Base-by-base conservation (phyloP, 1,140 invertebrate species). In the Cherax destructor region DNA sequence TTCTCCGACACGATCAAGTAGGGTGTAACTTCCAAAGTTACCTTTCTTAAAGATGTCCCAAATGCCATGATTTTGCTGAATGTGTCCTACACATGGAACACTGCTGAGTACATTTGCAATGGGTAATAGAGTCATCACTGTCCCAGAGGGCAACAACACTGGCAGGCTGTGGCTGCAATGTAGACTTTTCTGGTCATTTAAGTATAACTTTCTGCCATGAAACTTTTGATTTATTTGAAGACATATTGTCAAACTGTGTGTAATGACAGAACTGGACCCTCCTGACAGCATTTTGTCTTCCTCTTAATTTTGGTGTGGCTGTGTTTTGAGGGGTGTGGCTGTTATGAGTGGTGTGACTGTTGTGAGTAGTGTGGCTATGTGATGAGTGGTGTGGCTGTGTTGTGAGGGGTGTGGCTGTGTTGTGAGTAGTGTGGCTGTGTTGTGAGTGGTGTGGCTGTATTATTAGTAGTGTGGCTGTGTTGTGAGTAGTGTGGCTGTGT, bases 1-100 rank as follows among this genome's bases (percentile, higher is more conserved):
- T 83, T 95, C 94, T 79, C 96, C 95, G 78, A 96, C 96, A 30
- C 61, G 49, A 50, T 94, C 93, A 11, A 98, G 96, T 91, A 96
- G 94, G 13, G 96, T 95, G 94, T 97, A 97, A 80, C 95, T 95
- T 52, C 97, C 97, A 95, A 97, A 96, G 92, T 95, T 41, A n/a
- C 50, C 65, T 69, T n/a, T 41, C 11, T 74, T 30, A 30, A 74
- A 74, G 5, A 74, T 74, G 7, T 74, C 69, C 69, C 69, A 74
- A 74, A 74, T 74, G 21, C 69, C 69, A 74, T 47, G 49, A 79
- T 49, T 49, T 4, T 79, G 77, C 16, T 79, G 77, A 18, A 21
- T 21, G 49, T 79, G 41, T 49, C 4, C 16, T n/a, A 74, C n/a
- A 9, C 3, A 9, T 30, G 69, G 69, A 30, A 21, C 11, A 74